phyloP scores from a whole-genome alignment of 2,888 invertebrate genomes.

The Candidula unifasciata region DNA sequence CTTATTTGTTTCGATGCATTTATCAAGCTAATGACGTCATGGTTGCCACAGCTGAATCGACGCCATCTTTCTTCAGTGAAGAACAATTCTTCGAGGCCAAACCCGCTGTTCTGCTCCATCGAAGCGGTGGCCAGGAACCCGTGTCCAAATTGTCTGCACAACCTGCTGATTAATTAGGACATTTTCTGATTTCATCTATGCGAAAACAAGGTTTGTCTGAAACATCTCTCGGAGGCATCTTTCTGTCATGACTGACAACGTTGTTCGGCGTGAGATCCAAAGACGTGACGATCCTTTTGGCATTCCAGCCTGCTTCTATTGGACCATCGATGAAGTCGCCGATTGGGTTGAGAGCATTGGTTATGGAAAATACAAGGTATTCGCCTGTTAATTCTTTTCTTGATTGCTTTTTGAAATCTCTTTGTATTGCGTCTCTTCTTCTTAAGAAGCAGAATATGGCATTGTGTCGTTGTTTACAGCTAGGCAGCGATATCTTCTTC shows the following conservation, averaged over 20 bases:
- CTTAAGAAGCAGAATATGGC: no score
- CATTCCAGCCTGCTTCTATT: slow-evolving; percentile 51
- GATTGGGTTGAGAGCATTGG: slow-evolving; percentile 52
- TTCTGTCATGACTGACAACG: slow-evolving; percentile 37
- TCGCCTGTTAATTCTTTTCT: background rate
- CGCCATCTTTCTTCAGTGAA: background rate
- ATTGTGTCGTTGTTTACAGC: no score
- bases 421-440: no score
- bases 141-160: background rate
- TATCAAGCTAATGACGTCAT: background rate
- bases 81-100: background rate
- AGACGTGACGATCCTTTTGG: slow-evolving; percentile 50
- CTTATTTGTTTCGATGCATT: no score
- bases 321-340: slow-evolving; percentile 51
- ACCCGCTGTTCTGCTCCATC: background rate
- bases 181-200: background rate
- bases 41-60: background rate
- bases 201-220: background rate
- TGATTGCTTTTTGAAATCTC: no score
- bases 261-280: slow-evolving; percentile 43
- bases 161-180: background rate
- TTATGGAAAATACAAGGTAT: slow-evolving; percentile 51
- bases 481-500: no score
- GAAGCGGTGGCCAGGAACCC: background rate
- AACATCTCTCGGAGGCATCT: background rate